These are phyloP conservation scores for Larimichthys crocea DNA, from an alignment of 2,113 vertebrate genomes.

Conservation along the genomic window DNA sequence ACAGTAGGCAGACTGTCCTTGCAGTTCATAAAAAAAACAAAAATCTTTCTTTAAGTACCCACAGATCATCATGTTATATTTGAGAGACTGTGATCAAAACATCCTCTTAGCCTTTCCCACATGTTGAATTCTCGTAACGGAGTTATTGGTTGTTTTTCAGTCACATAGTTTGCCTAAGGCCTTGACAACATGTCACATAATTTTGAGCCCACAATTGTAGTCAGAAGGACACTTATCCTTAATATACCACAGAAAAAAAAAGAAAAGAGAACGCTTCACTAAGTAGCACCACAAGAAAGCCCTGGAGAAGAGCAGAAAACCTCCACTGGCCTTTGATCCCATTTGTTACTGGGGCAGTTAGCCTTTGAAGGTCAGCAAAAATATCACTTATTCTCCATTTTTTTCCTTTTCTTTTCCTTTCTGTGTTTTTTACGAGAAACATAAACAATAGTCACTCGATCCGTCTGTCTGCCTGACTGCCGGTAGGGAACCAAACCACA, in stretches of 20 bases:
- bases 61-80: constrained; percentile 21
- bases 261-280: constrained; percentile 53
- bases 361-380: constrained; percentile 79
- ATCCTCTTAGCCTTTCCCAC: constrained; percentile 35
- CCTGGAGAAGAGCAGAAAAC: constrained; percentile 61
- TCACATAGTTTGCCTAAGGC: constrained; percentile 49
- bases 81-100: constrained; percentile 51
- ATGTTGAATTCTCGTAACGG: constrained; percentile 26
- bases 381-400: constrained; percentile 73
- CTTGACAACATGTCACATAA: constrained; percentile 60
- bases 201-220: constrained; percentile 59
- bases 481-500: constrained; percentile 71
- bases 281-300: constrained; percentile 76
- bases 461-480: constrained; percentile 68
- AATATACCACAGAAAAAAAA: constrained; percentile 59
- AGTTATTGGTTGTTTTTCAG: constrained; percentile 53
- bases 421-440: constrained; percentile 73
- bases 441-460: constrained; percentile 82
- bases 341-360: constrained; percentile 69
- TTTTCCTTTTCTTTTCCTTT: constrained; percentile 48
- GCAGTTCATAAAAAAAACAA: not conserved
- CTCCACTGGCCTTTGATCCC: constrained; percentile 73
- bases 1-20: not conserved
- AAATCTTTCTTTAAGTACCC: constrained; percentile 33
- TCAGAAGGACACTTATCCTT: constrained; percentile 66